Evolutionary conservation across 30 jellyfish, hydroid and myxozoan genomes (phyloP).

Genomic region (Morbakka virulenta): DNA sequence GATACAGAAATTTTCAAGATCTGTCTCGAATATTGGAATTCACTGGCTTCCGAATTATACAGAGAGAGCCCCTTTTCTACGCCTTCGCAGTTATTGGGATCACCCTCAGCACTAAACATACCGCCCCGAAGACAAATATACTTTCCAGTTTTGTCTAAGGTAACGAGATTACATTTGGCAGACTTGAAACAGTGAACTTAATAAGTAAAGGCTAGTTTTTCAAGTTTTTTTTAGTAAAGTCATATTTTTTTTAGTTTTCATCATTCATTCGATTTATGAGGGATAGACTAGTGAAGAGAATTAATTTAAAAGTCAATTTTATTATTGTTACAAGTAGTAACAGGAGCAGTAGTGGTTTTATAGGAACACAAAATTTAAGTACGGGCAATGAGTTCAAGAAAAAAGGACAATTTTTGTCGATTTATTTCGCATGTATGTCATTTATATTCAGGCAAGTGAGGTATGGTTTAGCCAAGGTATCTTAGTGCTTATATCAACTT

Average conservation of each 20-base stretch:
- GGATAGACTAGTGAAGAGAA: no score
- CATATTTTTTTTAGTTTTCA: neutral
- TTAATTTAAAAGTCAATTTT: no score
- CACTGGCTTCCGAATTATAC: slow-evolving; percentile 87
- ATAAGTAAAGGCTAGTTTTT: neutral
- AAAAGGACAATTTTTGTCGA: no score
- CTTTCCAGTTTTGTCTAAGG: slow-evolving; percentile 91
- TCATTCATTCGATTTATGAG: neutral
- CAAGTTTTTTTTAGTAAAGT: neutral
- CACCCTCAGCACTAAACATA: slow-evolving; percentile 72
- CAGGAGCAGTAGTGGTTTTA: no score
- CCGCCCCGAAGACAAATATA: slow-evolving; percentile 93
- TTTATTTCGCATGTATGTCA: no score
- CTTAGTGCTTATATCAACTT: no score
- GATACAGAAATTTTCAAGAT: slow-evolving; percentile 95
- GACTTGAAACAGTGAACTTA: neutral
- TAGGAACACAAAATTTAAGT: no score
- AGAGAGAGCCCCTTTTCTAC: slow-evolving; percentile 97
- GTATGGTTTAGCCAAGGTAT: no score
- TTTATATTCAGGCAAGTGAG: no score
- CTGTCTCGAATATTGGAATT: slow-evolving; percentile 98
- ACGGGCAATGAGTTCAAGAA: no score
- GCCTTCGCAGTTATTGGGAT: slow-evolving; percentile 88
- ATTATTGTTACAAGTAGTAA: no score
- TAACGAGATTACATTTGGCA: neutral